Evolutionary conservation across 2,888 invertebrate species (phyloP).

Genomic region (Cheilosia soror): DNA sequence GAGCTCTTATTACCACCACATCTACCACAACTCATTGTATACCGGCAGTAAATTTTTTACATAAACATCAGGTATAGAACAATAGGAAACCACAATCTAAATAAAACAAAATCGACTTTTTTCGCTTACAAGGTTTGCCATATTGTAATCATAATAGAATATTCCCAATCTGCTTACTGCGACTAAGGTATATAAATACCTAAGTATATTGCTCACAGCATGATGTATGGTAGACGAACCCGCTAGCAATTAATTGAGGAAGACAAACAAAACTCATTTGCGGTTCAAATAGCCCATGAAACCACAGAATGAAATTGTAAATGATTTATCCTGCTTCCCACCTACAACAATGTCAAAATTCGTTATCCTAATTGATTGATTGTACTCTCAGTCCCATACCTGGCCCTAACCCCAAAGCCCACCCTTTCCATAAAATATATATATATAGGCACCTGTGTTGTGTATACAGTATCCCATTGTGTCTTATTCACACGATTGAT

Average conservation of each 20-base stretch:
- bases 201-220: not conserved
- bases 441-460: not conserved
- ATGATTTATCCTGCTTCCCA: constrained; percentile 68
- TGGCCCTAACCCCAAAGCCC: not conserved
- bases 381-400: constrained; percentile 42
- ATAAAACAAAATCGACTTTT: no score
- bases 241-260: constrained; percentile 50
- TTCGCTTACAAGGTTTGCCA: no score
- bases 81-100: no score
- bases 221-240: not conserved
- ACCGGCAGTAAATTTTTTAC: no score
- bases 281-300: constrained; percentile 73
- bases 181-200: not conserved
- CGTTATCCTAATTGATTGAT: constrained; percentile 76
- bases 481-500: constrained; percentile 67
- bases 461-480: constrained; percentile 24
- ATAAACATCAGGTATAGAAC: no score
- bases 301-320: constrained; percentile 72
- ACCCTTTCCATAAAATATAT: constrained; percentile 1
- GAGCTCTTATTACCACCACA: no score
- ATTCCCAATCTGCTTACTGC: no score
- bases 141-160: no score
- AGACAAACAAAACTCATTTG: constrained; percentile 70
- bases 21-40: no score
- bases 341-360: constrained; percentile 63